These are phyloP conservation scores for Limnephilus auricula DNA, from an alignment of 2,888 invertebrate genomes.

Conservation along the genomic window DNA sequence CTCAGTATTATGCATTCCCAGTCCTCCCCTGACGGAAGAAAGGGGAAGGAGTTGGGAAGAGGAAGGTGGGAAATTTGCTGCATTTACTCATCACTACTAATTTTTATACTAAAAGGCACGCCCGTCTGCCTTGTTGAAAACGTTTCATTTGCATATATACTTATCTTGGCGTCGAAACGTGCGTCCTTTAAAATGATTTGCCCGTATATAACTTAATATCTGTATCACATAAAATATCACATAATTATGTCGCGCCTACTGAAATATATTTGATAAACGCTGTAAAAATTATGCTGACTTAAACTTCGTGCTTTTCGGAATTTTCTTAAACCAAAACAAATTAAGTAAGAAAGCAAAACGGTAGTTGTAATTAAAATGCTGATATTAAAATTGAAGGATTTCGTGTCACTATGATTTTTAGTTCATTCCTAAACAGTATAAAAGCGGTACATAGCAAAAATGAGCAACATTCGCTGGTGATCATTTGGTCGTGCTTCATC, in stretches of 20 bases:
- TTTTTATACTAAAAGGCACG: too few relatives aligned
- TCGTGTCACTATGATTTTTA: not conserved
- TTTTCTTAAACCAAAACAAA: not conserved
- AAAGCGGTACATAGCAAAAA: not conserved
- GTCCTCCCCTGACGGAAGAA: too few relatives aligned
- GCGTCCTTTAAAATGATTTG: too few relatives aligned
- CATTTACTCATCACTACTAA: too few relatives aligned
- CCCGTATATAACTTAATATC: too few relatives aligned
- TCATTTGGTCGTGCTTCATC: too few relatives aligned
- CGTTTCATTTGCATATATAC: too few relatives aligned
- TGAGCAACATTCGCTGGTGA: not conserved
- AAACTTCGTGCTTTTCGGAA: not conserved
- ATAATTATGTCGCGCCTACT: not conserved
- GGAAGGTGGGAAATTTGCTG: too few relatives aligned
- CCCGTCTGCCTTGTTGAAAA: too few relatives aligned
- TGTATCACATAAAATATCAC: not conserved
- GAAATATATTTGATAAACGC: not conserved
- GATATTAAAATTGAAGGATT: not conserved
- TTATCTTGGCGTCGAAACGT: too few relatives aligned
- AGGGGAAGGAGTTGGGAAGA: too few relatives aligned
- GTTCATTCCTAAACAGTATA: not conserved
- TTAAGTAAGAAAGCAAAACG: not conserved
- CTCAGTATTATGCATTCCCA: too few relatives aligned
- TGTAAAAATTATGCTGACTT: not conserved
- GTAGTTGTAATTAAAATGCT: not conserved